Percentiles rank a stretch among this genome's conserved stretches.
Evolutionary conservation across 2,797 vertebrate species (phyloP).

Genomic region (Hipposideros larvatus): DNA sequence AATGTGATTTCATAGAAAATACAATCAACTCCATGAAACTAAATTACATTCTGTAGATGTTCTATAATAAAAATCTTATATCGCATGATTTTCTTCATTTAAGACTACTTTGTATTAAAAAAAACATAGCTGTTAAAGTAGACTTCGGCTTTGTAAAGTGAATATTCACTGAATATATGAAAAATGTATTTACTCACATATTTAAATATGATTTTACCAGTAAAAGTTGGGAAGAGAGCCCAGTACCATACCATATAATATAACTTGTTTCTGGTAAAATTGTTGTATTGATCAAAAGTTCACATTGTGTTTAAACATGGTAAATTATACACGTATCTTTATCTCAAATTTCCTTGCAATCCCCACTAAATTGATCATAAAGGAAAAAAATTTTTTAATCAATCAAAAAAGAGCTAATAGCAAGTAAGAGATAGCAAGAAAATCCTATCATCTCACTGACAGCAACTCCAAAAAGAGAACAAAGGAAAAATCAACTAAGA

Average conservation of each 20-base stretch:
- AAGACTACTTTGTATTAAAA: conserved; percentile 42
- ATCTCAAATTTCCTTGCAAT: background rate
- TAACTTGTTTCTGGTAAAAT: background rate
- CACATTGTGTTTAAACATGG: background rate
- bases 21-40: conserved; percentile 3
- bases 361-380: background rate
- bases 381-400: background rate
- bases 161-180: background rate
- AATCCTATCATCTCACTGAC: background rate
- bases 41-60: background rate
- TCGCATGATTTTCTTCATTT: background rate
- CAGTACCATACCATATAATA: background rate
- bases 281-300: background rate
- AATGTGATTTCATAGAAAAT: conserved; percentile 36
- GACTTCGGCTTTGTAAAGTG: background rate
- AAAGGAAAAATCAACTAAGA: background rate
- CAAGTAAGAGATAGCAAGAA: background rate
- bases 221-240: background rate
- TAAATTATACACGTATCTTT: background rate
- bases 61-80: background rate
- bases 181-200: background rate
- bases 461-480: background rate
- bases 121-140: background rate
- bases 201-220: conserved; percentile 29
- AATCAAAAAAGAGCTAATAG: background rate